Evolutionary conservation across 2,113 vertebrate species (phyloP).

Genomic region (Petromus typicus): DNA sequence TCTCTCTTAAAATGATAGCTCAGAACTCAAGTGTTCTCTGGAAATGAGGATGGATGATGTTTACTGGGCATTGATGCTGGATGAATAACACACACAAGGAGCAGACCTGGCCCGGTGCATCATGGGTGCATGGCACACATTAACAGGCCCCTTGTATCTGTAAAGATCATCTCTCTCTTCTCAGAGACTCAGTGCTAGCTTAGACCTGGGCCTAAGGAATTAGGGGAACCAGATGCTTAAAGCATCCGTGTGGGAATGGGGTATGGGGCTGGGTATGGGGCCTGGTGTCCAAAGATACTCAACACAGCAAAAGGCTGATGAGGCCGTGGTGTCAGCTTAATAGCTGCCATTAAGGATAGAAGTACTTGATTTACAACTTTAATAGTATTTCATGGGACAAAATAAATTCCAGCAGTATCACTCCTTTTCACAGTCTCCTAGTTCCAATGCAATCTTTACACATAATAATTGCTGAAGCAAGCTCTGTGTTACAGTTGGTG

Average conservation of each 20-base stretch:
- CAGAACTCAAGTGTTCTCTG: not conserved
- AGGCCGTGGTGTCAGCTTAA: constrained; percentile 61
- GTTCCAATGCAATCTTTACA: constrained; percentile 17
- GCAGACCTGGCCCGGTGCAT: not conserved
- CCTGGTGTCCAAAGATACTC: constrained; percentile 42
- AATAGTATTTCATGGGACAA: constrained; percentile 53
- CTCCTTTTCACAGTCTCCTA: not conserved
- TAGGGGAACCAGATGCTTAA: not conserved
- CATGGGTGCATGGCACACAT: accelerated
- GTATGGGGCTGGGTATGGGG: not conserved
- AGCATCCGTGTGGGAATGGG: not conserved
- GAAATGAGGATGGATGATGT: not conserved
- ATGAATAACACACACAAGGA: not conserved
- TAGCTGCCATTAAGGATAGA: constrained; percentile 47
- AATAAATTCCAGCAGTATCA: constrained; percentile 36
- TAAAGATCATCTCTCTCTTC: not conserved
- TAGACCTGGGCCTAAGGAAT: not conserved
- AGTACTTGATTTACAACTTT: constrained; percentile 57
- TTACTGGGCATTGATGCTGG: not conserved
- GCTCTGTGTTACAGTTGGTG: not conserved
- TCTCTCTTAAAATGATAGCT: constrained; percentile 6
- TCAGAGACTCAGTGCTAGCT: not conserved
- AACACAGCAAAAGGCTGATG: not conserved
- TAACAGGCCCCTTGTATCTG: not conserved
- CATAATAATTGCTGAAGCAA: constrained; percentile 5